Evolutionary conservation across 1,140 invertebrate genomes (phyloP), one percentile per base, ranked within the genome.

Genomic region (Stratiolaelaps scimitus): DNA sequence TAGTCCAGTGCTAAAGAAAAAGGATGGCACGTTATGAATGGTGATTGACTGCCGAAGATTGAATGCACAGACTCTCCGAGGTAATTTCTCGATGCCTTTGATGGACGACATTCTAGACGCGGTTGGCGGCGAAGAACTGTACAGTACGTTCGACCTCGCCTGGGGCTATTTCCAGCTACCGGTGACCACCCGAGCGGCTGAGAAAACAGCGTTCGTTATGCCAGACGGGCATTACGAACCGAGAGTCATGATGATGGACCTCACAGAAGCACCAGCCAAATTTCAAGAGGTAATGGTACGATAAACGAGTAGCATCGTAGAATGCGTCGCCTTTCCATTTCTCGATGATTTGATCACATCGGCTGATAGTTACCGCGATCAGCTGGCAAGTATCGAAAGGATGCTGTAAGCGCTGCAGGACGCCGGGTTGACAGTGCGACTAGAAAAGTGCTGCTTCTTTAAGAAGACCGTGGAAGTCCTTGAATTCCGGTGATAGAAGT

Each of bases 81-180:
- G n/a, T n/a, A n/a, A n/a, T n/a, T n/a, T n/a, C n/a, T n/a, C n/a
- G n/a, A n/a, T n/a, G n/a, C n/a, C n/a, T n/a, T n/a, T n/a, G n/a
- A n/a, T n/a, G n/a, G n/a, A n/a, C n/a, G n/a, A n/a, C n/a, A n/a
- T n/a, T 15, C n/a, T 67, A 29, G 66, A 67, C 47, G 23, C 34
- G 10, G 20, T 67, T 2, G 53, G 30, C 4, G 28, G 15, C 0
- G 7, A 2, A 15, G 65, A 28, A 19, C 2, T 65, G 17, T 67
- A 45, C 2, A 23, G 15, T 15, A 65, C 34, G 1, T 1, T 65
- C 17, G 43, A 65, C 40, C 34, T 67, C 7, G 45, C 6, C 29
- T 45, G 34, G 34, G 80, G 80, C 0, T 82, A 78, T 68, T 74
- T 76, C 69, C 80, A 80, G 70, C 30, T 79, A 68, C 28, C 74